These are phyloP conservation scores for Lasioglossum albipes DNA, from an alignment of 1,140 invertebrate genomes.

Conservation along the genomic window DNA sequence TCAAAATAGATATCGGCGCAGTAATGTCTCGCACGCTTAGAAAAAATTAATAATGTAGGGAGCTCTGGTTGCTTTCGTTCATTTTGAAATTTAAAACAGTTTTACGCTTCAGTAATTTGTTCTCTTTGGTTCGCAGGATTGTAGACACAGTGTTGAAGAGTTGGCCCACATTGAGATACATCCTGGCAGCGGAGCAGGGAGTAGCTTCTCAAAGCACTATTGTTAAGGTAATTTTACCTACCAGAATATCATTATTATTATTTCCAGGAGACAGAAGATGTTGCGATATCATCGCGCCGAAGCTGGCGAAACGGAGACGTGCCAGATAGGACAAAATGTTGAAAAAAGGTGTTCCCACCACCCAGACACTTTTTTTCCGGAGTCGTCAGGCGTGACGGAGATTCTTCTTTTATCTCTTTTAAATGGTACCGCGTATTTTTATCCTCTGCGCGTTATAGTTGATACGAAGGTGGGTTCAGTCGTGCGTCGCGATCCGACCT, in stretches of 20 bases:
- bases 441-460: not conserved
- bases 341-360: not conserved
- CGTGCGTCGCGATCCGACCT: not conserved
- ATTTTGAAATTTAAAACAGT: too few species aligned
- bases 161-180: constrained; percentile 74
- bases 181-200: constrained; percentile 81
- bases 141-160: constrained; percentile 69
- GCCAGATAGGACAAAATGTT: not conserved
- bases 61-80: too few species aligned
- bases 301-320: too few species aligned
- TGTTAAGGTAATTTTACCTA: constrained; percentile 72
- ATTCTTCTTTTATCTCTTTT: not conserved
- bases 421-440: not conserved
- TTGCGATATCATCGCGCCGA: too few species aligned
- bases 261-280: too few species aligned
- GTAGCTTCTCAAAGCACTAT: constrained; percentile 79
- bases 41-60: too few species aligned
- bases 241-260: too few species aligned
- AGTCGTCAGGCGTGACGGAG: not conserved
- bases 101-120: not conserved
- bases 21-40: too few species aligned
- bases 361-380: not conserved
- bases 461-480: not conserved
- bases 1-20: too few species aligned
- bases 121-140: constrained; percentile 39